A percentile compares a stretch with the other conserved stretches of the same genome.
Conservation (phyloP, 1,140 invertebrate genomes). For the Saccostrea glomerata region DNA sequence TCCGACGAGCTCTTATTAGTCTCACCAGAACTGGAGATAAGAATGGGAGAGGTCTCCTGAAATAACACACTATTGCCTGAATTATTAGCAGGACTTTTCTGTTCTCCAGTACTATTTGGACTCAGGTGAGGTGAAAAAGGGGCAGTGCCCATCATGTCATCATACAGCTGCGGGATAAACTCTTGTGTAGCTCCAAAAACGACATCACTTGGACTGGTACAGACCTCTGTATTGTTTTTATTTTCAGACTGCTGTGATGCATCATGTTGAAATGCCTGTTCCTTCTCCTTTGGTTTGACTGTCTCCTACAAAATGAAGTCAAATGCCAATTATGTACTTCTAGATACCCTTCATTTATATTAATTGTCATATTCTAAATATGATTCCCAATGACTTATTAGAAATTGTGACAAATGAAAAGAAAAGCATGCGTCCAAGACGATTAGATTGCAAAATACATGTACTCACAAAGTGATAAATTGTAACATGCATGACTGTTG, state of each 20-base stretch:
- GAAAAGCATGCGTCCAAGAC: too few species aligned
- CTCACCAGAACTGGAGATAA: slow-evolving; percentile 12
- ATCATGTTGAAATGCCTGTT: background rate
- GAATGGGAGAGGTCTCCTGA: slow-evolving; percentile 16
- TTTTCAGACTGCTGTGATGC: background rate
- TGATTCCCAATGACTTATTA: too few species aligned
- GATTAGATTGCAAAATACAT: too few species aligned
- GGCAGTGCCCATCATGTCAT: background rate
- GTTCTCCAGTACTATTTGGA: background rate
- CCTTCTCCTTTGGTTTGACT: background rate
- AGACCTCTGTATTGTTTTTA: background rate
- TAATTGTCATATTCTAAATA: background rate
- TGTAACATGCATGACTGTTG: too few species aligned
- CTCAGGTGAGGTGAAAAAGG: background rate
- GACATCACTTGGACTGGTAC: background rate
- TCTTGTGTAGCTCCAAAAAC: background rate
- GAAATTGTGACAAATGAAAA: too few species aligned
- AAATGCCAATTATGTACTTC: background rate
- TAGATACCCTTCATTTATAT: background rate
- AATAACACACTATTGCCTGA: background rate
- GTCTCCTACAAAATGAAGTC: background rate
- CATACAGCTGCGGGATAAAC: background rate
- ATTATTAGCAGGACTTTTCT: background rate
- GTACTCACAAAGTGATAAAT: too few species aligned
- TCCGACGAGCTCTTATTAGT: background rate